These are phyloP conservation scores for Leucoraja ocellata DNA, from an alignment of 2,797 vertebrate genomes.

Conservation along the genomic window DNA sequence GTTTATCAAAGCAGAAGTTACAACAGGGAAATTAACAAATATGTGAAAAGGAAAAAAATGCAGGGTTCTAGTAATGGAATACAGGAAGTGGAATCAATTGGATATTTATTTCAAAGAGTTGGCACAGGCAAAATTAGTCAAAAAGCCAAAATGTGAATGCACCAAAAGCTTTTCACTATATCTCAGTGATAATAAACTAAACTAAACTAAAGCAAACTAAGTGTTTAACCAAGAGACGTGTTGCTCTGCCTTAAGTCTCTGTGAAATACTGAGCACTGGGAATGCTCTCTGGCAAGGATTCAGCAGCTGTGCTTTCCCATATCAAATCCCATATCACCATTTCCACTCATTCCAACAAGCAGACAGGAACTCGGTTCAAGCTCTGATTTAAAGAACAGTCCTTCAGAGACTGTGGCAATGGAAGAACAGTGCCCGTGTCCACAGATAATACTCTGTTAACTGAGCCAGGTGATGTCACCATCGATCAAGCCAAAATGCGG, in stretches of 20 bases:
- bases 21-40: background rate
- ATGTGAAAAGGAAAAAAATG: background rate
- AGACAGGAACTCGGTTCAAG: background rate
- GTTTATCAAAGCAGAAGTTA: background rate
- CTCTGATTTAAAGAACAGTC: background rate
- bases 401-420: background rate
- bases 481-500: background rate
- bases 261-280: background rate
- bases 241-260: background rate
- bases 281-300: background rate
- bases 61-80: background rate
- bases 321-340: background rate
- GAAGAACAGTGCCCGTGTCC: background rate
- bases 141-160: background rate
- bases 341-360: background rate
- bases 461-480: background rate
- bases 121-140: background rate
- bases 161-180: too few species aligned
- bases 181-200: too few species aligned
- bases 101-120: background rate
- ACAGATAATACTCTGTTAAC: background rate
- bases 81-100: background rate
- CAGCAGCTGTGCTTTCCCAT: background rate
- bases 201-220: background rate
- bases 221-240: background rate